These are phyloP conservation scores for Hipparchia semele DNA, from an alignment of 2,888 invertebrate species.

Conservation along the genomic window DNA sequence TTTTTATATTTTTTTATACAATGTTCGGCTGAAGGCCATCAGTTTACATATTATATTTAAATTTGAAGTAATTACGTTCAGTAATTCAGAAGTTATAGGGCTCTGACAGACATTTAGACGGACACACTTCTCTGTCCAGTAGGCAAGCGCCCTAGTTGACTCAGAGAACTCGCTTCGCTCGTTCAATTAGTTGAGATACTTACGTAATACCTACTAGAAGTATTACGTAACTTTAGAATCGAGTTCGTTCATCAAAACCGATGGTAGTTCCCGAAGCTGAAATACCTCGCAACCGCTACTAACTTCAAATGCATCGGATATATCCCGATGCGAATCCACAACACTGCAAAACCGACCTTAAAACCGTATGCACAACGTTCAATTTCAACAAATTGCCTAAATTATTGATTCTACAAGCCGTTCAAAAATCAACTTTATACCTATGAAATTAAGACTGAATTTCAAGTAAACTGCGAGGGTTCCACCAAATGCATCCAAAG, in stretches of 20 bases:
- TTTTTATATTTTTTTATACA: no score
- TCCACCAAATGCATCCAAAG: neutral
- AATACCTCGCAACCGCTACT: constrained; percentile 3
- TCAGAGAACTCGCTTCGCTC: no score
- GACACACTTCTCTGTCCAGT: no score
- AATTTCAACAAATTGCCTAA: neutral
- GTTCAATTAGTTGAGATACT: no score
- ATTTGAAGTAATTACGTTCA: no score
- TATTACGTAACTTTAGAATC: neutral
- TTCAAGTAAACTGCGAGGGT: neutral
- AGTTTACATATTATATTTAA: no score
- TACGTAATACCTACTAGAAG: no score
- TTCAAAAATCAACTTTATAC: neutral
- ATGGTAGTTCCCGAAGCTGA: neutral
- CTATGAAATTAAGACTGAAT: neutral
- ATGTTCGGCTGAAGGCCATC: no score
- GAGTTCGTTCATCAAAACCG: neutral
- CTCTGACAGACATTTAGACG: no score
- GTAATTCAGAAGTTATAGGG: no score
- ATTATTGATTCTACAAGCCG: neutral
- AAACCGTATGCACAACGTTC: neutral
- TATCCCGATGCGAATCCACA: neutral
- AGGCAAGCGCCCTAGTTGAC: no score
- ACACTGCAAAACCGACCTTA: neutral
- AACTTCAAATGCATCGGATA: constrained; percentile 1